Conservation (phyloP, 2,113 vertebrate species). For the Lampris megalopsis region DNA sequence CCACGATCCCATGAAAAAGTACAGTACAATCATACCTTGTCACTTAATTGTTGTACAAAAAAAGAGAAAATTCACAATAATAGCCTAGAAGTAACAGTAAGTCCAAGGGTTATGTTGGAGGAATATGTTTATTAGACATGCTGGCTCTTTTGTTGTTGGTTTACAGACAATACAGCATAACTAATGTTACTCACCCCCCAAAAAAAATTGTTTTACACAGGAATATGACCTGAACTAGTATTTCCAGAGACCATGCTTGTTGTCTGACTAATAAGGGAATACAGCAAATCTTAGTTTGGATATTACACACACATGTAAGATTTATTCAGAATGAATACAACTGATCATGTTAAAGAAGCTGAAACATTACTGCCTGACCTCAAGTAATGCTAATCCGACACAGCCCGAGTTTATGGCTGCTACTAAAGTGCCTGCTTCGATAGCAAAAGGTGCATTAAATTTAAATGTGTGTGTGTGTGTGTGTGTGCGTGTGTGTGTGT, state of each 20-base stretch:
- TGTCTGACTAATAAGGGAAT: neutral
- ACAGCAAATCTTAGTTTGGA: neutral
- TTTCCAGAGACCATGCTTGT: neutral
- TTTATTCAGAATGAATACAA: neutral
- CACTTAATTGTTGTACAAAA: no score
- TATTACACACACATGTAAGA: slow-evolving; percentile 1
- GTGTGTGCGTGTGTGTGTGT: slow-evolving; percentile 3
- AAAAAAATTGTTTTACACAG: neutral
- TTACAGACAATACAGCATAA: no score
- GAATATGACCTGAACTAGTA: neutral
- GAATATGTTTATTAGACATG: no score
- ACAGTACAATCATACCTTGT: no score
- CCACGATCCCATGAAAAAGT: no score
- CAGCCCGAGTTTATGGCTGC: slow-evolving; percentile 11
- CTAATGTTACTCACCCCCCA: no score
- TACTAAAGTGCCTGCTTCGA: neutral
- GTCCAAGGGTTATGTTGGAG: no score
- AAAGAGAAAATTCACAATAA: no score
- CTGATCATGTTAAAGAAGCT: slow-evolving; percentile 4
- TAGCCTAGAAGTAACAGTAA: no score
- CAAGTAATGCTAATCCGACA: slow-evolving; percentile 22
- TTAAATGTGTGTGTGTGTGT: neutral
- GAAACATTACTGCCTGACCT: slow-evolving; percentile 23
- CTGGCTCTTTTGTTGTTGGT: no score
- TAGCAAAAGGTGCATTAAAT: neutral